phyloP scores from a whole-genome alignment of 2,888 invertebrate species.

The Dioctria linearis region DNA sequence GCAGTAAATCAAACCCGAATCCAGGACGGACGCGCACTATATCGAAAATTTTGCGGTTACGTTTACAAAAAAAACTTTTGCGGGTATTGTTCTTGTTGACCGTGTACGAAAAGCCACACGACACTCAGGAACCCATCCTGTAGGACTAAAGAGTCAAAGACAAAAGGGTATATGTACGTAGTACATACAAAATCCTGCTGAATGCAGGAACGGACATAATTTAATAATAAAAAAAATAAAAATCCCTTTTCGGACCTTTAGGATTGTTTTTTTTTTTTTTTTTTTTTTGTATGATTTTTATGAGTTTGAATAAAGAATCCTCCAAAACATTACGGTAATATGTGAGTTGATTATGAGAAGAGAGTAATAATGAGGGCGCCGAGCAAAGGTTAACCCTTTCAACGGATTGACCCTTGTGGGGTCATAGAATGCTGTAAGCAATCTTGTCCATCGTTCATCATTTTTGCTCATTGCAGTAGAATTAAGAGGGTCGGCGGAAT shows the following conservation, averaged over 20 bases:
- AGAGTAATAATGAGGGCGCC: neutral
- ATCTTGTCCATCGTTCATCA: constrained; percentile 33
- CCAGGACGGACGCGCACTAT: neutral
- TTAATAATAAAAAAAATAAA: neutral
- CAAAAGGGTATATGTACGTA: neutral
- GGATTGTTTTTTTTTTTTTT: neutral
- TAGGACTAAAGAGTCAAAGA: neutral
- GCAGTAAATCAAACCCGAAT: constrained; percentile 53
- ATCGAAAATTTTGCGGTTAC: constrained; percentile 1
- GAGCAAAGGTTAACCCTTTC: constrained; percentile 9
- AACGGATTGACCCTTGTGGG: neutral
- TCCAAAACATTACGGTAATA: neutral
- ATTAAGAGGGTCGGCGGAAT: neutral
- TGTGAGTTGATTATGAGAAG: neutral
- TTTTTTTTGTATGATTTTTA: no score
- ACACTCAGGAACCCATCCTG: neutral
- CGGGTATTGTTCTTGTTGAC: constrained; percentile 32
- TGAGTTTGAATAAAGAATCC: neutral
- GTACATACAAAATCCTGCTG: no score
- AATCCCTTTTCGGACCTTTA: constrained; percentile 9
- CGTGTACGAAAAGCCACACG: constrained; percentile 24
- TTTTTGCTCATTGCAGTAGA: constrained; percentile 1
- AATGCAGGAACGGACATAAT: neutral
- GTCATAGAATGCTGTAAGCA: constrained; percentile 12
- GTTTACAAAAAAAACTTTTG: constrained; percentile 12